A percentile compares a stretch with the other conserved stretches of the same genome.
These are phyloP conservation scores for Orthosia incerta DNA, from an alignment of 2,888 invertebrate species.

Conservation along the genomic window DNA sequence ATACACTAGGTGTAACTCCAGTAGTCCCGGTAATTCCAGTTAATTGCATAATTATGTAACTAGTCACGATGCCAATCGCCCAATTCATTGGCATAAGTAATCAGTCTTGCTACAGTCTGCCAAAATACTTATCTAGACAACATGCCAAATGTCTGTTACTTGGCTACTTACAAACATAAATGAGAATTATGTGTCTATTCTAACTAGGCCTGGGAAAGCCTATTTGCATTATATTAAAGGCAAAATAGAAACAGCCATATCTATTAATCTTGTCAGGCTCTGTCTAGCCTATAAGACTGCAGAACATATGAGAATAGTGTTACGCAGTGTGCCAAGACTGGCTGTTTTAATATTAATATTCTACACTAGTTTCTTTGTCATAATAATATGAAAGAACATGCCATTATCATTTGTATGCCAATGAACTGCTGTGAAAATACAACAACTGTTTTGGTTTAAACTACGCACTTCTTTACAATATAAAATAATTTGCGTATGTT, in stretches of 20 bases:
- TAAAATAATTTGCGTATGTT: neutral
- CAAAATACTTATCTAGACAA: constrained; percentile 29
- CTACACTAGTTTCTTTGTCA: constrained; percentile 29
- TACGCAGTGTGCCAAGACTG: constrained; percentile 17
- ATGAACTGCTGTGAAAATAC: constrained; percentile 1
- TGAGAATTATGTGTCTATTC: constrained; percentile 38
- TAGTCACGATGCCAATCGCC: constrained; percentile 13
- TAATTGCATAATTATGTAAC: constrained; percentile 6
- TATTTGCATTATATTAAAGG: constrained; percentile 23
- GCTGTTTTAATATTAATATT: constrained; percentile 12
- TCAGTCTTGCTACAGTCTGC: constrained; percentile 20
- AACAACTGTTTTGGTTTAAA: constrained; percentile 1
- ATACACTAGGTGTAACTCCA: neutral
- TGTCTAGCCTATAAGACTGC: constrained; percentile 27
- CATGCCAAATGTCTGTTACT: constrained; percentile 44
- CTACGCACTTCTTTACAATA: neutral
- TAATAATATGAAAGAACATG: constrained; percentile 3
- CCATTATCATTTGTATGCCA: constrained; percentile 18
- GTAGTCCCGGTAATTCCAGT: neutral
- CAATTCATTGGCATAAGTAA: constrained; percentile 27
- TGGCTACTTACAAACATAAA: constrained; percentile 44
- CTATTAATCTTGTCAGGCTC: constrained; percentile 19
- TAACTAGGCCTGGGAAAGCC: neutral
- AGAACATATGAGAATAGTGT: constrained; percentile 14
- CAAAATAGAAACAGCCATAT: constrained; percentile 5